phyloP scores from a whole-genome alignment of 2,113 vertebrate species.

The rat (Rattus norvegicus) region GRCr8 NC_086037.1:53509501-53510000 shows the following conservation, averaged over 20 bases:
- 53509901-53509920: constrained; percentile 76
- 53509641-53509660: background rate
- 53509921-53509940: constrained; percentile 76
- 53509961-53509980: constrained; percentile 72
- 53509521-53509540: too few relatives aligned
- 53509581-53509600: background rate
- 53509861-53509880: constrained; percentile 82
- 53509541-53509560: background rate
- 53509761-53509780: constrained; percentile 82
- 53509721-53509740: constrained; percentile 82
- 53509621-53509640: background rate
- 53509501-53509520: fast-evolving
- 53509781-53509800: constrained; percentile 84
- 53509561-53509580: background rate
- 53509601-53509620: background rate
- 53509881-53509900: constrained; percentile 68
- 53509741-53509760: constrained; percentile 83
- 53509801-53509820: constrained; percentile 84
- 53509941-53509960: constrained; percentile 34
- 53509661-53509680: background rate
- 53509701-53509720: constrained; percentile 68
- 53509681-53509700: constrained; percentile 61
- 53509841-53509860: constrained; percentile 82
- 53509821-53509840: constrained; percentile 82
- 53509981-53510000: constrained; percentile 77